These are phyloP conservation scores for Emberiza fucata DNA, from an alignment of 2,113 vertebrate genomes.

Conservation along the genomic window DNA sequence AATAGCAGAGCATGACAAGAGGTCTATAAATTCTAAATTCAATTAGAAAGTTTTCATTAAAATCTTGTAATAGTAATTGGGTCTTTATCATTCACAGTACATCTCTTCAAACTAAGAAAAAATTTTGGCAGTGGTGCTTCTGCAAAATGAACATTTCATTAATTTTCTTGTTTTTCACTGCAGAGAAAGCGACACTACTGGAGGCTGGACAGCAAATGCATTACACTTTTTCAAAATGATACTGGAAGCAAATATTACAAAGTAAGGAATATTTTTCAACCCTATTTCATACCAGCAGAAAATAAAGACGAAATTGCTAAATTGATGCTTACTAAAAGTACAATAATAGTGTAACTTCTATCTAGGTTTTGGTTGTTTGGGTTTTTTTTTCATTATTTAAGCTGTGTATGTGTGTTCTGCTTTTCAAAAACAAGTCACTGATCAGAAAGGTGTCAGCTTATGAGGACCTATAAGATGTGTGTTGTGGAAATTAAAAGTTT, in stretches of 20 bases:
- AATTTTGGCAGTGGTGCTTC: background rate
- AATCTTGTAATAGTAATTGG: background rate
- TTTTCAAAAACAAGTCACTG: background rate
- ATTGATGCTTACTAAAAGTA: background rate
- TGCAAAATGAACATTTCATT: background rate
- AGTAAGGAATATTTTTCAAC: slow-evolving; percentile 69
- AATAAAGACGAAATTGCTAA: background rate
- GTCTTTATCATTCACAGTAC: background rate
- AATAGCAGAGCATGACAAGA: background rate
- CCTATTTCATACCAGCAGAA: background rate
- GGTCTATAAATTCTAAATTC: background rate
- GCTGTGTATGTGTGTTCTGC: background rate
- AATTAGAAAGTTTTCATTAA: background rate
- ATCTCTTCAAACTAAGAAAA: background rate
- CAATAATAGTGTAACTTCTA: background rate
- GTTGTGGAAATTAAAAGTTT: background rate
- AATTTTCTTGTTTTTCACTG: slow-evolving; percentile 41
- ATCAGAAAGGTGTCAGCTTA: background rate
- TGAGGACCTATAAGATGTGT: background rate
- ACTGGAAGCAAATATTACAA: slow-evolving; percentile 97
- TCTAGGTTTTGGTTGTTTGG: background rate
- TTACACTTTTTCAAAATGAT: slow-evolving; percentile 95
- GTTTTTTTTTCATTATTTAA: background rate
- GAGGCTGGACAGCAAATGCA: slow-evolving; percentile 96
- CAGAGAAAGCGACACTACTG: slow-evolving; percentile 97